These are phyloP conservation scores for Daboia siamensis DNA, from an alignment of 2,113 vertebrate genomes.

Conservation along the genomic window DNA sequence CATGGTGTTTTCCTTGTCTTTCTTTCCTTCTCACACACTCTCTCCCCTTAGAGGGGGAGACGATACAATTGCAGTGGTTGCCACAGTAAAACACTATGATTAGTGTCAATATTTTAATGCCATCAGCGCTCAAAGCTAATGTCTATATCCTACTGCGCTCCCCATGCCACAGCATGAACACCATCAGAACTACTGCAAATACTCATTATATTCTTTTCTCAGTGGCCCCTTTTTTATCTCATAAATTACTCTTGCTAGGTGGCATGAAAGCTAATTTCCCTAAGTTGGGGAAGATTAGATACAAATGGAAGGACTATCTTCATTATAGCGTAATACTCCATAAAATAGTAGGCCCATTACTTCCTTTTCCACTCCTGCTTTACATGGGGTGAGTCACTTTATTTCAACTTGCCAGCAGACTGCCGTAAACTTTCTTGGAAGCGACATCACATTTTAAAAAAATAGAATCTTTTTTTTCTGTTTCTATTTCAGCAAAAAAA, in stretches of 20 bases:
- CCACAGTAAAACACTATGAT: slow-evolving; percentile 5
- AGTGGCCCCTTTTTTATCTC: slow-evolving; percentile 80
- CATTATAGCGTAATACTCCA: slow-evolving; percentile 99
- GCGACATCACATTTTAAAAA: slow-evolving; percentile 44
- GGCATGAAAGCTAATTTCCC: slow-evolving; percentile 87
- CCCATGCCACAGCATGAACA: slow-evolving; percentile 71
- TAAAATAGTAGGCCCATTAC: slow-evolving; percentile 98
- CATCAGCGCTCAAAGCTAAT: slow-evolving; percentile 57
- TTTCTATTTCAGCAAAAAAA: not conserved
- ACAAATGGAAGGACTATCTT: slow-evolving; percentile 96
- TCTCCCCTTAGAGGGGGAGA: slow-evolving; percentile 35
- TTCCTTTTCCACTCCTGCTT: slow-evolving; percentile 73
- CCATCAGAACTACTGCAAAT: slow-evolving; percentile 83
- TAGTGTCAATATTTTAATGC: slow-evolving; percentile 5
- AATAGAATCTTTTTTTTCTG: slow-evolving; percentile 44
- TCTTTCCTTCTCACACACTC: not conserved
- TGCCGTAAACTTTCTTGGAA: slow-evolving; percentile 67
- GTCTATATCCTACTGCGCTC: slow-evolving; percentile 54
- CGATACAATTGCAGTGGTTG: slow-evolving; percentile 19
- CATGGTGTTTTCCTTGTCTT: not conserved
- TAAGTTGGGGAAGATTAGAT: slow-evolving; percentile 89
- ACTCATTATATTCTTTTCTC: slow-evolving; percentile 84
- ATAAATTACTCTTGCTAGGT: slow-evolving; percentile 92
- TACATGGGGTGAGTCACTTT: slow-evolving; percentile 82
- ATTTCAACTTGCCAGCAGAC: slow-evolving; percentile 73